Conservation (phyloP, 2,113 vertebrate species). For the Myotis brandtii region DNA sequence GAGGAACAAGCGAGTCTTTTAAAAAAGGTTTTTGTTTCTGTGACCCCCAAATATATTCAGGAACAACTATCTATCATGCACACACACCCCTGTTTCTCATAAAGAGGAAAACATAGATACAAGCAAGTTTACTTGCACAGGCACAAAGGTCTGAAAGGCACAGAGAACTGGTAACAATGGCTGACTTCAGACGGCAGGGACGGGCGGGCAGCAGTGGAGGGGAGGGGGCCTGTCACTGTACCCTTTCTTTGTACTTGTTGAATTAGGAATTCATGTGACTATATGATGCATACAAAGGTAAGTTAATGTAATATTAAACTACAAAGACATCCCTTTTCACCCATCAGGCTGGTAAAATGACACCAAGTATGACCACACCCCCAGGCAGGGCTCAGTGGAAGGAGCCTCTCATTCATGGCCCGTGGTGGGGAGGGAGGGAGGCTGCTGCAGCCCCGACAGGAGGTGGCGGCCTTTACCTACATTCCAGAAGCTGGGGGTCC, state of each 20-base stretch:
- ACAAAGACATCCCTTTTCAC: not conserved
- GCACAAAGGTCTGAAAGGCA: not conserved
- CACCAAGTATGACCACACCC: not conserved
- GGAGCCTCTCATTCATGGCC: accelerated
- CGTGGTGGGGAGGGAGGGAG: not conserved
- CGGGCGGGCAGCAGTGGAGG: accelerated
- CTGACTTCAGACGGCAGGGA: not conserved
- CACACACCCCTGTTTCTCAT: not conserved
- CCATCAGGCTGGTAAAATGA: not conserved
- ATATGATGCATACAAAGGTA: not conserved
- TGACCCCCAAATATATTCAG: not conserved
- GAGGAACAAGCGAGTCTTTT: slow-evolving; percentile 60
- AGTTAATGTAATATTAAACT: not conserved
- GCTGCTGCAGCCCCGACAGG: not conserved
- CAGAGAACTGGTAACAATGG: not conserved
- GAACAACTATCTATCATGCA: too few relatives aligned
- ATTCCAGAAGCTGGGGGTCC: not conserved
- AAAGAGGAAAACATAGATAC: not conserved
- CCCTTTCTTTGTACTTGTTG: not conserved
- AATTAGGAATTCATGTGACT: not conserved
- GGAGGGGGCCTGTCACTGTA: not conserved
- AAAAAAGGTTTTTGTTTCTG: not conserved
- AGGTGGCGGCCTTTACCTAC: not conserved
- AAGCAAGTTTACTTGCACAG: not conserved
- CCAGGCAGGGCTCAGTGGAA: too few relatives aligned